phyloP scores from a whole-genome alignment of 2,113 vertebrate species.

The Oreochromis tanganicae region DNA sequence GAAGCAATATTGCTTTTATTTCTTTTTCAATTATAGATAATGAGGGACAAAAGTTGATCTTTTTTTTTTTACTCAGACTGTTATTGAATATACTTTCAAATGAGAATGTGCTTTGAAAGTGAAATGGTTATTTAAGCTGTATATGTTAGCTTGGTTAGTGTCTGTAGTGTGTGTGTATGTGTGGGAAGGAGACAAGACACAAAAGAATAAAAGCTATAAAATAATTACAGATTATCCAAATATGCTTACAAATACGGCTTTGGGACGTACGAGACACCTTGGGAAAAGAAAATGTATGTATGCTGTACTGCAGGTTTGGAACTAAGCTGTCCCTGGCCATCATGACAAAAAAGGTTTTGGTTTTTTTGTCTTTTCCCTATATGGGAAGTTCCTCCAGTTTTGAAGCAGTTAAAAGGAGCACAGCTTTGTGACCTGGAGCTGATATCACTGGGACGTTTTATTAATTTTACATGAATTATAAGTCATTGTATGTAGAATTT shows the following conservation, averaged over 20 bases:
- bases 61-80: not conserved
- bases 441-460: not conserved
- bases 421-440: not conserved
- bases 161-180: not conserved
- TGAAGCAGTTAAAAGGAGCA: not conserved
- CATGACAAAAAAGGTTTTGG: not conserved
- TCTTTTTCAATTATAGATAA: slow-evolving; percentile 54
- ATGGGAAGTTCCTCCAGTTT: not conserved
- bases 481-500: not conserved
- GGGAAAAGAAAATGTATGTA: not conserved
- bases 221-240: not conserved
- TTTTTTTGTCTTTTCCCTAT: not conserved
- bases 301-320: not conserved
- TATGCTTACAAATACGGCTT: not conserved
- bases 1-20: slow-evolving; percentile 30
- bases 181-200: not conserved
- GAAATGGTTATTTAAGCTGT: not conserved
- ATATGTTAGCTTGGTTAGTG: not conserved
- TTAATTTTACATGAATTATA: not conserved
- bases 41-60: slow-evolving; percentile 7
- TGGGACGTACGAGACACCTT: fast-evolving
- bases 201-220: not conserved
- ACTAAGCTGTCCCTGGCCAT: not conserved
- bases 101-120: not conserved
- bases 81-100: slow-evolving; percentile 1